Evolutionary conservation across 2,113 vertebrate genomes (phyloP), one percentile per base, ranked within the genome.

Genomic region (Phainopepla nitens): DNA sequence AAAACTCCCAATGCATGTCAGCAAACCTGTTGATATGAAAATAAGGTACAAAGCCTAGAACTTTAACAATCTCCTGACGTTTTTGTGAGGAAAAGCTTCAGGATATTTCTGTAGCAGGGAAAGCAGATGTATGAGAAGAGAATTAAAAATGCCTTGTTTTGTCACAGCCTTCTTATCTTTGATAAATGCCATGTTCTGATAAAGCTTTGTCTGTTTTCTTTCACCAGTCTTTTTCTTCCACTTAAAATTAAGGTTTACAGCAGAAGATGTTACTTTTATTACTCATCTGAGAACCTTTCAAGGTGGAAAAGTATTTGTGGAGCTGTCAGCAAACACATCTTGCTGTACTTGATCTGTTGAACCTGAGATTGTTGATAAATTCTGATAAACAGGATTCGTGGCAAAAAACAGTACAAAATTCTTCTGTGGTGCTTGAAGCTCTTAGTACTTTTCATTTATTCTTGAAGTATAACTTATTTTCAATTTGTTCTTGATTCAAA

Each of bases 171-270:
- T 97, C 86, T 82, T 61, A 94, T 94, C 56, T 91, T 91, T 93
- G 81, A 89, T 72, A 93, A 96, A 66, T 39, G 65, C 54, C 31
- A 45, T 3, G 2, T 94, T 94, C 94, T 98, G 97, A 97, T 97
- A 95, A 97, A 65, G 87, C 58, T 94, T 96, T 96, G 94, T 96
- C 94, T 96, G 64, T 96, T 95, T 95, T 97, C 97, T 98, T 97
- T 98, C 96, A 98, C 95, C 97, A 60, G 83, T 84, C 93, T 93
- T 97, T 98, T 98, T 97, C 96, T 96, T 96, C 72, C 47, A 94
- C 76, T 97, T 97, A 97, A 91, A 94, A 77, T 83, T 96, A 93
- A 97, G 95, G 94, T 97, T 95, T 97, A 92, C 93, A 95, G 90
- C 36, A 79, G 93, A 96, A 88, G 92, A 94, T 96, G 61, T 3